Evolutionary conservation across 2,888 invertebrate species (phyloP).

Genomic region (Cylloceria caligata): DNA sequence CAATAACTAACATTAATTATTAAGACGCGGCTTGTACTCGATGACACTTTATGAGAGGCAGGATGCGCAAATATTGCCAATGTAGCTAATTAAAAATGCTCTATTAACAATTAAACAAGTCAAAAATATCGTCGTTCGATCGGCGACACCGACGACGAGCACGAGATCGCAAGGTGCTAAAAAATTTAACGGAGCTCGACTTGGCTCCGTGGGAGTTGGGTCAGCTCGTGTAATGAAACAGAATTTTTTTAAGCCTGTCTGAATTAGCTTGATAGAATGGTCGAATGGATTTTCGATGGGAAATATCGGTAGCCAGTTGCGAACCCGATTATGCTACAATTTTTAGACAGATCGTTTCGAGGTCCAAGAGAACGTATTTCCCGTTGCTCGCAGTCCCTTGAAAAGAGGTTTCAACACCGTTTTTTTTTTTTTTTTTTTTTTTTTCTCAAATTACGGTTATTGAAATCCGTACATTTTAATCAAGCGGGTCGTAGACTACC

Average conservation of each 20-base stretch:
- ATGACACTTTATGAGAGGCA: neutral
- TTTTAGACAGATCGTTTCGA: conserved; percentile 27
- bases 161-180: conserved; percentile 44
- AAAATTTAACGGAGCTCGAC: neutral
- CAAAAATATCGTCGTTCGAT: neutral
- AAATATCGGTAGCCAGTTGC: conserved; percentile 3
- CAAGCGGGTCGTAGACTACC: conserved; percentile 21
- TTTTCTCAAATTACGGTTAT: neutral
- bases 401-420: neutral
- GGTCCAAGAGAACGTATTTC: conserved; percentile 2
- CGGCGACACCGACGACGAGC: too few species aligned
- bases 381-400: conserved; percentile 1
- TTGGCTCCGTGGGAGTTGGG: neutral
- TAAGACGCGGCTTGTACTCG: conserved; percentile 16
- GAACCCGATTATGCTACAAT: conserved; percentile 1
- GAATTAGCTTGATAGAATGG: conserved; percentile 19
- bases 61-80: conserved; percentile 15
- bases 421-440: conserved; percentile 1
- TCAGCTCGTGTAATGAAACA: neutral
- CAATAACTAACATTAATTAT: conserved; percentile 6
- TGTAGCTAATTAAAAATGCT: conserved; percentile 18
- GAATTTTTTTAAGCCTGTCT: conserved; percentile 12
- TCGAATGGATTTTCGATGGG: conserved; percentile 9
- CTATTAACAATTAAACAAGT: conserved; percentile 14
- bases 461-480: neutral